phyloP scores from a whole-genome alignment of 2,797 vertebrate genomes.

The Rhincodon typus region DNA sequence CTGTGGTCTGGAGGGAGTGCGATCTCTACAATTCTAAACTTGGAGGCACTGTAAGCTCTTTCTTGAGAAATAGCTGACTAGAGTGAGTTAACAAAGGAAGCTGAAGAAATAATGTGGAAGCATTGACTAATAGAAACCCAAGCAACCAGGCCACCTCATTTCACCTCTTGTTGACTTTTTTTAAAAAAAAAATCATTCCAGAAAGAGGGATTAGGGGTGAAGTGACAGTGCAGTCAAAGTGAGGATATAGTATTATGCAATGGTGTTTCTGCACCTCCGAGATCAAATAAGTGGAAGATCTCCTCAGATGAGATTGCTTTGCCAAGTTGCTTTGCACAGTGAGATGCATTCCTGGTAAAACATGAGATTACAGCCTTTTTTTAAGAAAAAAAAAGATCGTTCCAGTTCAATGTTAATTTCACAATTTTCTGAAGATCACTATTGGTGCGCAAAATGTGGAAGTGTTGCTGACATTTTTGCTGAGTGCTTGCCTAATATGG shows the following conservation, averaged over 20 bases:
- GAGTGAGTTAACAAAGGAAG: neutral
- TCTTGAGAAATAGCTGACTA: neutral
- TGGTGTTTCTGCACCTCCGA: neutral
- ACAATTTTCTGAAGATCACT: neutral
- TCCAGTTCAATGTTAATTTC: neutral
- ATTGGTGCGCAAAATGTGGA: neutral
- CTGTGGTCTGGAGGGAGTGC: neutral
- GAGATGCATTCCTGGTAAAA: neutral
- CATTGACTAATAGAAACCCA: neutral
- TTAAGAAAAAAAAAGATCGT: no score
- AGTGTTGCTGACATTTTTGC: neutral
- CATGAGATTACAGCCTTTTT: neutral
- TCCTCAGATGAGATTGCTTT: neutral
- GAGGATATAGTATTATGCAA: neutral
- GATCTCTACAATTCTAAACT: neutral
- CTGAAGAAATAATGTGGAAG: neutral
- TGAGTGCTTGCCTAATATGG: neutral
- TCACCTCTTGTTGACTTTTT: neutral
- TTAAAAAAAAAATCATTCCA: neutral
- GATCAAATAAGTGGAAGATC: neutral
- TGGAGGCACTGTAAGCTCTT: neutral
- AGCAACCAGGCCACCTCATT: neutral
- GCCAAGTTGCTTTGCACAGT: neutral
- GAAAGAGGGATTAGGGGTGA: neutral
- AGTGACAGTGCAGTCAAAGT: neutral